Conservation (phyloP, 2,797 vertebrate species). For the Linurgus olivaceus region DNA sequence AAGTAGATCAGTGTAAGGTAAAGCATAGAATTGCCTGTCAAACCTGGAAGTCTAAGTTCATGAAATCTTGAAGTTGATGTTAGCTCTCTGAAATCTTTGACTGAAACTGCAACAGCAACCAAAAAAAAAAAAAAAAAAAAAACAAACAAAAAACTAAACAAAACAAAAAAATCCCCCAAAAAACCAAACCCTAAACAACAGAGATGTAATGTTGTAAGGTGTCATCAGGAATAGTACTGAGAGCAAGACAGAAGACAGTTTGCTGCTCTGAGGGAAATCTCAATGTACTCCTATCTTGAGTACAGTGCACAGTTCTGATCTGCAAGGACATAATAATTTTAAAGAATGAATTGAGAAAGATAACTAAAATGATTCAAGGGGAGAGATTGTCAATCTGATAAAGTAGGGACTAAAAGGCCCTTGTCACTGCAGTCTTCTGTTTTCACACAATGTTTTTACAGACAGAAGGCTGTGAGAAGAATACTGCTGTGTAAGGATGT, state of each 20-base stretch:
- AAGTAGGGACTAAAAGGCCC: not conserved
- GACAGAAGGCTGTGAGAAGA: not conserved
- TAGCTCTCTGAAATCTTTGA: not conserved
- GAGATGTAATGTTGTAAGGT: not conserved
- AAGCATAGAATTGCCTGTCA: not conserved
- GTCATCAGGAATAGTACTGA: not conserved
- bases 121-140: not conserved
- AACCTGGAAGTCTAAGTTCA: not conserved
- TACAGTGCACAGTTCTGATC: not conserved
- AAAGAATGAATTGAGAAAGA: not conserved
- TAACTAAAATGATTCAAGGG: not conserved
- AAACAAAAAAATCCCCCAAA: too few species aligned
- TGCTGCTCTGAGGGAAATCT: not conserved
- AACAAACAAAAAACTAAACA: not conserved
- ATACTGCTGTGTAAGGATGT: not conserved
- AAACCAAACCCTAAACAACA: not conserved
- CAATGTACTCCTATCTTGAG: rapidly evolving
- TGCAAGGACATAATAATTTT: not conserved
- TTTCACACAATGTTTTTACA: not conserved
- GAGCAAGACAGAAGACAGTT: not conserved
- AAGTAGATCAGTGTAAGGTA: not conserved
- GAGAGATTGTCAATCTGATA: not conserved
- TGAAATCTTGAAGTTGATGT: not conserved
- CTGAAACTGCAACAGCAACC: not conserved
- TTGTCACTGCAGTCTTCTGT: not conserved